These are phyloP conservation scores for Gambusia yucatana DNA, from an alignment of 2,797 vertebrate species.

Conservation along the genomic window DNA sequence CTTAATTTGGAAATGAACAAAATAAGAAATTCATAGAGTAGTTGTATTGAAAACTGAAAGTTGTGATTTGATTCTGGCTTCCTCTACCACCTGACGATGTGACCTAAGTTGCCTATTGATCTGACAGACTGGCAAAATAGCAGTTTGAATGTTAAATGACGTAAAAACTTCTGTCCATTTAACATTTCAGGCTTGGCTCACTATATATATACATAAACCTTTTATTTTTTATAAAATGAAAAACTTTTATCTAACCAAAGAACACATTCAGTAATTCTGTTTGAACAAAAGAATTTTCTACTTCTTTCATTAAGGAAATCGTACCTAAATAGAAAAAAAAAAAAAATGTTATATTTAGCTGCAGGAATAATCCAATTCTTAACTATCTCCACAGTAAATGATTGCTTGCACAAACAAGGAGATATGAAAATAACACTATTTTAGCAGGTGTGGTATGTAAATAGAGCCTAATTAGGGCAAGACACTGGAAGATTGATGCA, in stretches of 20 bases:
- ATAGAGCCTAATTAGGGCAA: constrained; percentile 54
- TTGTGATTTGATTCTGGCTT: background rate
- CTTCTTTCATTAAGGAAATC: background rate
- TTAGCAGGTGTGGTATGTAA: constrained; percentile 47
- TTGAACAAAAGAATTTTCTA: background rate
- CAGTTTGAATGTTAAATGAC: no score
- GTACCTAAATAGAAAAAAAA: background rate
- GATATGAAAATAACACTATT: constrained; percentile 41
- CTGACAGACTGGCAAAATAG: background rate
- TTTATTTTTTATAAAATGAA: no score
- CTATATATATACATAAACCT: background rate
- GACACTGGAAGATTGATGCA: constrained; percentile 50
- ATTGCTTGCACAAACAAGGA: constrained; percentile 51
- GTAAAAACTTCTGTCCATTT: background rate
- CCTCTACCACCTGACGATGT: background rate
- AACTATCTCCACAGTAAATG: constrained; percentile 32
- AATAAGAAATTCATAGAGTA: no score
- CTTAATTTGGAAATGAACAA: no score
- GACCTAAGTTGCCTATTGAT: background rate
- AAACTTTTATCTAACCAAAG: background rate
- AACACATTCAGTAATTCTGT: background rate
- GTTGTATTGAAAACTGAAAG: no score
- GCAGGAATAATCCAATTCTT: background rate
- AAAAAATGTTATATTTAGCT: constrained; percentile 9
- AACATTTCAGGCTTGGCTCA: background rate